phyloP scores from a whole-genome alignment of 30 jellyfish, hydroid and myxozoan genomes.

The Nemopilema nomurai region DNA sequence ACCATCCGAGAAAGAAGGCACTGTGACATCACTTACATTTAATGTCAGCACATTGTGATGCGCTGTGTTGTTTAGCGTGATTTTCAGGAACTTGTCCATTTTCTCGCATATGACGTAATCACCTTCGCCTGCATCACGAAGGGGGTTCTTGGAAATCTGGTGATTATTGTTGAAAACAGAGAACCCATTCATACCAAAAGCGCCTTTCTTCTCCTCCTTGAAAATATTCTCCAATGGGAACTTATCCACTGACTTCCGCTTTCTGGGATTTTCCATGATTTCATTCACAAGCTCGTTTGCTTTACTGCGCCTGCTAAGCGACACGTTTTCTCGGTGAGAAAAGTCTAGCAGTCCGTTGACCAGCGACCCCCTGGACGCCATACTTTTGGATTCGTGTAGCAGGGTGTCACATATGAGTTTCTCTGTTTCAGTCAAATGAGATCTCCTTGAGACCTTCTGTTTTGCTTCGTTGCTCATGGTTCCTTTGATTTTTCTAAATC shows the following conservation, averaged over 20 bases:
- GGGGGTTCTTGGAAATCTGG: constrained; percentile 47
- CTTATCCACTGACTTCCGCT: constrained; percentile 51
- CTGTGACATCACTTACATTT: constrained; percentile 65
- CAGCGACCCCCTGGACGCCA: constrained; percentile 50
- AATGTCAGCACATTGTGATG: constrained; percentile 72
- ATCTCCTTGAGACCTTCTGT: constrained; percentile 27
- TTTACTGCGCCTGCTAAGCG: constrained; percentile 15
- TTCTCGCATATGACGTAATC: constrained; percentile 58
- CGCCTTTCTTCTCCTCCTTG: constrained; percentile 4
- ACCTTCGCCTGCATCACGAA: constrained; percentile 67
- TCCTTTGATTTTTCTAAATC: neutral
- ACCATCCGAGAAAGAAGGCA: no score
- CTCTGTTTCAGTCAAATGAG: constrained; percentile 81
- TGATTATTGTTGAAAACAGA: neutral
- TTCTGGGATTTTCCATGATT: constrained; percentile 27
- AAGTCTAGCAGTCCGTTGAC: constrained; percentile 69
- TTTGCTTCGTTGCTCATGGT: constrained; percentile 8
- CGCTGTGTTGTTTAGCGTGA: constrained; percentile 73
- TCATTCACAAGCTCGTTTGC: constrained; percentile 34
- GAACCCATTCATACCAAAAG: neutral
- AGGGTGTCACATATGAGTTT: constrained; percentile 82
- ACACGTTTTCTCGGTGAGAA: constrained; percentile 16
- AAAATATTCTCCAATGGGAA: neutral
- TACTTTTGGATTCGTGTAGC: constrained; percentile 88
- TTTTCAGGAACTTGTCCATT: constrained; percentile 57